Conservation (phyloP, 1,140 invertebrate species). For the Batillaria attramentaria region DNA sequence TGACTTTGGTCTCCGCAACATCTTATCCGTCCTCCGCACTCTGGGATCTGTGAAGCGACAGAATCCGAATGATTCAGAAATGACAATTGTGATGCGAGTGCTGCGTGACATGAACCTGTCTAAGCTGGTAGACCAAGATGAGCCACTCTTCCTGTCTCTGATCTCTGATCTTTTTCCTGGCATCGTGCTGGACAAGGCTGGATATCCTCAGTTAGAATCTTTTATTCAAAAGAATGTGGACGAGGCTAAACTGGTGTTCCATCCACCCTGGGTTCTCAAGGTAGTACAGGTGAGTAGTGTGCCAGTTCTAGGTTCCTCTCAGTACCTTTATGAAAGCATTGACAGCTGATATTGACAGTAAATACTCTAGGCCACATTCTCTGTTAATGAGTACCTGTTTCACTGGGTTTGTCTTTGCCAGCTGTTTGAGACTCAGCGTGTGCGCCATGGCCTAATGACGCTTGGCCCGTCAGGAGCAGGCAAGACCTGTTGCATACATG, state of each 20-base stretch:
- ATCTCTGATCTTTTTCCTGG: slow-evolving; percentile 97
- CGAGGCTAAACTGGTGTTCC: slow-evolving; percentile 82
- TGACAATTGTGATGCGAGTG: slow-evolving; percentile 96
- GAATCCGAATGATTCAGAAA: slow-evolving; percentile 92
- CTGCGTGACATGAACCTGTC: slow-evolving; percentile 97
- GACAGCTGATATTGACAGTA: too few relatives aligned
- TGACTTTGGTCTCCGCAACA: slow-evolving; percentile 96
- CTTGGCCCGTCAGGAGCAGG: slow-evolving; percentile 40
- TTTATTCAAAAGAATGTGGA: slow-evolving; percentile 66
- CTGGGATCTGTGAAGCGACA: slow-evolving; percentile 92
- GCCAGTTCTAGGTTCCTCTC: too few relatives aligned
- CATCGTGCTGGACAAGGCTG: slow-evolving; percentile 90
- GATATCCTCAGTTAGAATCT: slow-evolving; percentile 81
- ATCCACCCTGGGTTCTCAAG: slow-evolving; percentile 95
- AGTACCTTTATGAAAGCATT: too few relatives aligned
- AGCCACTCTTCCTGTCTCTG: slow-evolving; percentile 94
- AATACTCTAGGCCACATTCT: too few relatives aligned
- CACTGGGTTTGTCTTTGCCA: too few relatives aligned
- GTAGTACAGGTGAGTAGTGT: slow-evolving; percentile 88
- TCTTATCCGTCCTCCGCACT: slow-evolving; percentile 92
- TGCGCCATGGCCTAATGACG: slow-evolving; percentile 36
- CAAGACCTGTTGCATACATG: slow-evolving; percentile 94
- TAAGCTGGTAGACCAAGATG: slow-evolving; percentile 97
- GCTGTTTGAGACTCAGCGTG: slow-evolving; percentile 41
- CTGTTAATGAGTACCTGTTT: too few relatives aligned